phyloP scores from a whole-genome alignment of 2,888 invertebrate species.

The Cephus pygmeus region DNA sequence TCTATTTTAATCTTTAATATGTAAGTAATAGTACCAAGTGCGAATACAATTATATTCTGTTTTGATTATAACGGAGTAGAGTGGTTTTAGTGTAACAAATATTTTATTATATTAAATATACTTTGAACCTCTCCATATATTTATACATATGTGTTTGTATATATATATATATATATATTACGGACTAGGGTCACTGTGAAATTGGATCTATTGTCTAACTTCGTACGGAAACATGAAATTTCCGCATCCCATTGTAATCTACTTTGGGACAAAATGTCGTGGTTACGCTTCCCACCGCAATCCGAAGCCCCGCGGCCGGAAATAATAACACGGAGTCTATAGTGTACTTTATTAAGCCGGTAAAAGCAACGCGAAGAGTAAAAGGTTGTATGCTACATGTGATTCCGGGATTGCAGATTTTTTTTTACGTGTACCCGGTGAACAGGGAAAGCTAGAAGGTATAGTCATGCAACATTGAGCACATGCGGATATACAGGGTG shows the following conservation, averaged over 20 bases:
- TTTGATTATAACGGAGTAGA: background rate
- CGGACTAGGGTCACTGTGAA: background rate
- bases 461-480: background rate
- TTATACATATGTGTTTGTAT: no score
- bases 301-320: background rate
- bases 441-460: background rate
- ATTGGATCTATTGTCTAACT: background rate
- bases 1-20: background rate
- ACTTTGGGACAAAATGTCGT: background rate
- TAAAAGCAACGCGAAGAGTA: background rate
- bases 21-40: no score
- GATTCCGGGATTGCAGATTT: background rate
- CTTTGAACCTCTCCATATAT: background rate
- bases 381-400: background rate
- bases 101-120: background rate
- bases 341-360: background rate
- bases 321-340: background rate
- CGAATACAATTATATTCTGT: no score
- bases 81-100: background rate
- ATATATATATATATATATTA: background rate
- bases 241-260: background rate
- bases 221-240: background rate
- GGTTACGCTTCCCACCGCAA: background rate
- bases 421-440: background rate
- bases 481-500: no score